Conservation (phyloP, 2,113 vertebrate species). For the Nannospalax galili region DNA sequence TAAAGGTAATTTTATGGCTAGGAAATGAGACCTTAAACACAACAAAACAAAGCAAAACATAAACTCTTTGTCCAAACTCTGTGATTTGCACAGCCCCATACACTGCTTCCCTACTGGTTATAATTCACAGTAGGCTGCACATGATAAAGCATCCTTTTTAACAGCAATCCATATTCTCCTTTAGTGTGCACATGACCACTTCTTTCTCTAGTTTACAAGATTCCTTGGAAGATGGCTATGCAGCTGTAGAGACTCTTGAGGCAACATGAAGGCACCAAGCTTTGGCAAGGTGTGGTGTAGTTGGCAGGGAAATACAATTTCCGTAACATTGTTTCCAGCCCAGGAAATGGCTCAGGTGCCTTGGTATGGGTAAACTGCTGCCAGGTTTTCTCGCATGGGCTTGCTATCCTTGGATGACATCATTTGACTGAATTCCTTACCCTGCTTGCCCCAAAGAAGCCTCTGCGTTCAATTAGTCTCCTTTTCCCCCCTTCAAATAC, state of each 20-base stretch:
- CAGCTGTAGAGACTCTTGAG: neutral
- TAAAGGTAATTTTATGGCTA: neutral
- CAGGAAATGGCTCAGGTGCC: constrained; percentile 76
- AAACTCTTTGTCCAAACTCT: neutral
- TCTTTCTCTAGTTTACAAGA: neutral
- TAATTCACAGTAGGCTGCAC: neutral
- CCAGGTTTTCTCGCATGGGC: constrained; percentile 65
- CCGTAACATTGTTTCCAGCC: constrained; percentile 72
- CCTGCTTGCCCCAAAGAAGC: constrained; percentile 31
- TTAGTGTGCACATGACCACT: neutral
- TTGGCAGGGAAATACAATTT: constrained; percentile 77
- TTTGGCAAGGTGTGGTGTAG: constrained; percentile 63
- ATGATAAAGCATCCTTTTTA: neutral
- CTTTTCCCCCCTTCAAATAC: neutral
- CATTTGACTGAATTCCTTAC: constrained; percentile 56
- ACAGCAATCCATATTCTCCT: too few species aligned
- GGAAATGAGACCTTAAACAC: neutral
- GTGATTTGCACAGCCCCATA: neutral
- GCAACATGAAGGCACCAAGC: neutral
- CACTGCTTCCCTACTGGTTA: neutral
- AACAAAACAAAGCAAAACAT: neutral
- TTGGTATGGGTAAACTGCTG: constrained; percentile 45
- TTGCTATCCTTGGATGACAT: constrained; percentile 69
- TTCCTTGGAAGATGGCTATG: neutral
- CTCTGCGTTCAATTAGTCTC: constrained; percentile 36